Conservation (phyloP, 1,140 invertebrate species). For the Pogonomyrmex californicus region DNA sequence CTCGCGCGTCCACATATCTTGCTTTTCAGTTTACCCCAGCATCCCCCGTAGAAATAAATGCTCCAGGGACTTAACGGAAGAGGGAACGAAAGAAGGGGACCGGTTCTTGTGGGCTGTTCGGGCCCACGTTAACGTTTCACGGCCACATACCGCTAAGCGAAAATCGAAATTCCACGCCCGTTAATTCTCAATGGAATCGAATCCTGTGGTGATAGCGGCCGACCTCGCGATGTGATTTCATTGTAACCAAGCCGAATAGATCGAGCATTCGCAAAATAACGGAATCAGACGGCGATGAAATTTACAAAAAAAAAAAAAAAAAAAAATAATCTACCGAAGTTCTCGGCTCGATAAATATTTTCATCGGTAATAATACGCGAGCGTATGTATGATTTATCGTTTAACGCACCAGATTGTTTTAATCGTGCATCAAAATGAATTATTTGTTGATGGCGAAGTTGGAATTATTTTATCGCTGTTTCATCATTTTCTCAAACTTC, state of each 20-base stretch:
- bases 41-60: constrained; percentile 53
- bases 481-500: constrained; percentile 3
- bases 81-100: constrained; percentile 21
- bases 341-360: neutral
- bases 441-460: neutral
- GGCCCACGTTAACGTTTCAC: constrained; percentile 83
- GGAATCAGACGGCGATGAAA: constrained; percentile 7
- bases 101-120: constrained; percentile 77
- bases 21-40: constrained; percentile 42
- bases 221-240: constrained; percentile 67
- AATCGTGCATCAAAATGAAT: constrained; percentile 1
- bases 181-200: constrained; percentile 85
- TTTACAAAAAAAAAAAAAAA: constrained; percentile 10
- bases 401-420: neutral
- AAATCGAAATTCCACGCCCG: constrained; percentile 84
- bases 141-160: constrained; percentile 75
- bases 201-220: constrained; percentile 44
- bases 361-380: neutral
- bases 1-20: constrained; percentile 29
- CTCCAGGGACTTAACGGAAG: constrained; percentile 57
- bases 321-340: neutral
- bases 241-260: constrained; percentile 57
- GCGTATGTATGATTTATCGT: neutral
- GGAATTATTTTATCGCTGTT: constrained; percentile 23
- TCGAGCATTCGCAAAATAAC: constrained; percentile 21